These are phyloP conservation scores for Diplogasteroides magnus DNA, from an alignment of 1,140 invertebrate species.

Conservation along the genomic window DNA sequence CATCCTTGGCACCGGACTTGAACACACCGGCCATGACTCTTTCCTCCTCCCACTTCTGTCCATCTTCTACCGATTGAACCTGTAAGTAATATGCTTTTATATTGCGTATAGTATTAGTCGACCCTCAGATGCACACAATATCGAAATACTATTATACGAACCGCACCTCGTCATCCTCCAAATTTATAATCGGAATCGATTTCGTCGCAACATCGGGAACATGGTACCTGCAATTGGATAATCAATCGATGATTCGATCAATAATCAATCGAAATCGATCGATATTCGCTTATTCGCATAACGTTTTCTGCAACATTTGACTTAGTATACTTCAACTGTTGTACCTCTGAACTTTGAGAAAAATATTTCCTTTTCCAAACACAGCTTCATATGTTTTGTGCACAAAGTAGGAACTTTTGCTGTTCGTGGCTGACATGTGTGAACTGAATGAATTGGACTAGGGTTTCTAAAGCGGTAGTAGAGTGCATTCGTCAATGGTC, in stretches of 20 bases:
- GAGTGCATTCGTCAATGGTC: no score
- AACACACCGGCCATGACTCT: slow-evolving; percentile 84
- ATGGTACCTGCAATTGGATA: slow-evolving; percentile 42
- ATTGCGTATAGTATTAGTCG: background rate
- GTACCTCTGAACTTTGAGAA: slow-evolving; percentile 85
- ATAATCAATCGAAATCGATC: slow-evolving; percentile 12
- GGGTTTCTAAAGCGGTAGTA: no score
- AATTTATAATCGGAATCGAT: slow-evolving; percentile 63
- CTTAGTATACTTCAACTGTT: no score
- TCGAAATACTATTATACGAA: slow-evolving; percentile 66
- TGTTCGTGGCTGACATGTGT: no score
- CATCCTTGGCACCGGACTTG: slow-evolving; percentile 85
- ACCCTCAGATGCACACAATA: background rate
- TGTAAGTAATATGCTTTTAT: background rate
- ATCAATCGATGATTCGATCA: slow-evolving; percentile 3
- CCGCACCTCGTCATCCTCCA: slow-evolving; percentile 75
- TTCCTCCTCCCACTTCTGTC: slow-evolving; percentile 95
- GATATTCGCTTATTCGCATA: no score
- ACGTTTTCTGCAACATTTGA: no score
- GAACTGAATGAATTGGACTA: no score
- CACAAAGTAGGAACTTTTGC: no score
- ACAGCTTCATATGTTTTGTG: no score
- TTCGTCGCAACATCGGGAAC: slow-evolving; percentile 45
- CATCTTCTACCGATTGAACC: slow-evolving; percentile 67
- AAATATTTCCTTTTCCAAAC: no score